Conservation (phyloP, 1,140 invertebrate species). For the Chrysoperla carnea region DNA sequence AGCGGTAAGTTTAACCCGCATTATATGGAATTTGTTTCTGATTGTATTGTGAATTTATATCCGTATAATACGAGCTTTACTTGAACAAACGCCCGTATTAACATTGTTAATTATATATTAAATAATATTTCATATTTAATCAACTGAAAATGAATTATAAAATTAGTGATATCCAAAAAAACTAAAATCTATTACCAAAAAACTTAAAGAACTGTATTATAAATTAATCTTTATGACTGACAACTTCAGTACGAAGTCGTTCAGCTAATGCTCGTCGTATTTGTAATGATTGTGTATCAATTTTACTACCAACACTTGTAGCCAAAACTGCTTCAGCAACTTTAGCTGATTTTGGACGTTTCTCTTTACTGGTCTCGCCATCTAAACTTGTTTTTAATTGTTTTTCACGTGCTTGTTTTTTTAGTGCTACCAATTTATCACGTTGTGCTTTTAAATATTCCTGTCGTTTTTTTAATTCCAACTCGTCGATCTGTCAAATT, state of each 20-base stretch:
- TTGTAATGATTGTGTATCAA: conserved; percentile 43
- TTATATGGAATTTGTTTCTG: too few relatives aligned
- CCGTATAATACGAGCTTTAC: too few relatives aligned
- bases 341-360: conserved; percentile 47
- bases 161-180: too few relatives aligned
- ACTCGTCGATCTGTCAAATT: conserved; percentile 23
- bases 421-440: conserved; percentile 75
- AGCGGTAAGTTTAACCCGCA: too few relatives aligned
- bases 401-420: conserved; percentile 67
- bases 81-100: too few relatives aligned
- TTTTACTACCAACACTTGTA: conserved; percentile 13
- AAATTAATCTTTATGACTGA: conserved; percentile 15
- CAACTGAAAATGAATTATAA: too few relatives aligned
- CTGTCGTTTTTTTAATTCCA: conserved; percentile 62
- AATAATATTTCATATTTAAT: too few relatives aligned
- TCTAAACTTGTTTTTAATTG: conserved; percentile 39
- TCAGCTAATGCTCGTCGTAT: conserved; percentile 66
- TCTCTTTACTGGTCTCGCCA: conserved; percentile 10
- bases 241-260: conserved; percentile 67
- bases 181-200: too few relatives aligned
- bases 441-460: conserved; percentile 72
- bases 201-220: too few relatives aligned
- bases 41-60: too few relatives aligned
- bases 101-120: too few relatives aligned
- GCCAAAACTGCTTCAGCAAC: conserved; percentile 42